Evolutionary conservation across 2,113 vertebrate species (phyloP), one percentile per base, ranked within the genome.

Genomic region (Alces alces): DNA sequence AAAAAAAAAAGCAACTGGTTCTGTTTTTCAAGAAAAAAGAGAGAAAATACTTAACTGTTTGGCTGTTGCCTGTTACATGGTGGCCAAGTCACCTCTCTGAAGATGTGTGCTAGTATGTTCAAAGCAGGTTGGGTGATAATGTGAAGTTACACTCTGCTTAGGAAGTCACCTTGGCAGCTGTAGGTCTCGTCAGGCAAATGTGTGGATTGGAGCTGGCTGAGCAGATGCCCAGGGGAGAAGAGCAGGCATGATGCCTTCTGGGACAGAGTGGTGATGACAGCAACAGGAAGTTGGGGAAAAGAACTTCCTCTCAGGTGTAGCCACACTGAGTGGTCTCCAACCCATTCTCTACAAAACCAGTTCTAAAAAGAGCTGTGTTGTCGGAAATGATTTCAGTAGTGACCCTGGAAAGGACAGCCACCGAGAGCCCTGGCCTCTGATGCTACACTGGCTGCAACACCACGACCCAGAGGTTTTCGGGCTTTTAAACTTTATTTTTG

Each of bases 381-480:
- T 4, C 1, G 15, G 64, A 88, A 58, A 36, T 52, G 70, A 93
- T 30, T 55, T 55, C 23, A n/a, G 47, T 1, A 6, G 10, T 1
- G 3, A 54, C 47, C 25, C n/a, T 6, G 6, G 33, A 30, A 30
- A 91, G 39, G 11, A 57, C 7, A 14, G 80, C 33, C 39, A 6
- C 50, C 0, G 5, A n/a, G 21, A 87, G 54, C 7, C 33, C 57
- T 36, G 27, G 78, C 45, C 78, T 45, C 83, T 36, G 28, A 11
- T 12, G 55, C 55, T 15, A 8, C 17, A 6, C 33, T 17, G n/a
- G n/a, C 70, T 1, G 14, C 45, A 39, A 54, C 61, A 17, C 36
- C 13, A 0, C 0, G 15, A 57, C 15, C 33, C 6, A 6, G 6
- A n/a, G 33, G 52, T 27, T 76, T 60, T 33, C 0, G 6, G 13